Conservation (phyloP, 2,888 invertebrate genomes). For the Saturnia pavonia region DNA sequence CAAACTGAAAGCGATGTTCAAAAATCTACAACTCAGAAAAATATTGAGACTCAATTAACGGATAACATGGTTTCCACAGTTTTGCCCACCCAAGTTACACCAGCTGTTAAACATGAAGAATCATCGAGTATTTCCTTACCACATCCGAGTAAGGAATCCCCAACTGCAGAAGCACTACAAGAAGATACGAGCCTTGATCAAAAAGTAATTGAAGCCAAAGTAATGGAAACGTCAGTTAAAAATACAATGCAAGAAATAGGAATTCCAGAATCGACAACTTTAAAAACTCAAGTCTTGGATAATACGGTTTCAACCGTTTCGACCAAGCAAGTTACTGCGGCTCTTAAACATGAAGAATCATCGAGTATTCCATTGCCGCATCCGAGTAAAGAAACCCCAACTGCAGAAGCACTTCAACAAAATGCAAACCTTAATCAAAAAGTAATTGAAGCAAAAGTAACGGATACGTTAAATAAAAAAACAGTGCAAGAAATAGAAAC, state of each 20-base stretch:
- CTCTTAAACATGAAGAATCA: background rate
- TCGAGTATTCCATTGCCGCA: background rate
- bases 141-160: background rate
- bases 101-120: background rate
- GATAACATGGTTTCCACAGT: background rate
- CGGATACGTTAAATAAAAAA: background rate
- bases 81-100: background rate
- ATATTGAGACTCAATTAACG: background rate
- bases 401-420: slow-evolving; percentile 64
- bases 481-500: background rate
- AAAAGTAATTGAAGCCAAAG: background rate
- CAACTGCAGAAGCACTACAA: background rate
- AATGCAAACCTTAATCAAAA: background rate
- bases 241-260: background rate
- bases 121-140: background rate
- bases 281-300: slow-evolving; percentile 24
- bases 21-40: background rate
- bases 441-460: background rate
- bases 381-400: slow-evolving; percentile 48
- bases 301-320: background rate
- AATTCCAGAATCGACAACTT: background rate
- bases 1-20: background rate
- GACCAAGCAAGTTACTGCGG: background rate
- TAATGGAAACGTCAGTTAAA: background rate
- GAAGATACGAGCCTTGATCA: background rate